Conservation (phyloP, 2,888 invertebrate species). For the Drosophila leonis region DNA sequence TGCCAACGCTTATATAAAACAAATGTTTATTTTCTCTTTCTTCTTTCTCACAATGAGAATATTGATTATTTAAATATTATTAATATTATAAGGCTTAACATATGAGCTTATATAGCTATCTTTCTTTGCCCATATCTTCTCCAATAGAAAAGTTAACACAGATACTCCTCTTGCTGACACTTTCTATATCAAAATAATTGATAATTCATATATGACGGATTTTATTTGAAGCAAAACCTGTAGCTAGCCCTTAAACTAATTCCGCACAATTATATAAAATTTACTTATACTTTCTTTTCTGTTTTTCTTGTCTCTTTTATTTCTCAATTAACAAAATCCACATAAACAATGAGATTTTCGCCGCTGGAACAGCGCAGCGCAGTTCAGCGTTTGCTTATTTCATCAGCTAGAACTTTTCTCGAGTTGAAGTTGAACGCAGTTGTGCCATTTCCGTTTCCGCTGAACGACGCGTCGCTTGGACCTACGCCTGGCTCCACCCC, state of each 20-base stretch:
- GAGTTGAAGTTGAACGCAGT: constrained; percentile 45
- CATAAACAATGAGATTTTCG: constrained; percentile 2
- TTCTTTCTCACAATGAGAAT: too few relatives aligned
- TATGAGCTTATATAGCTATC: too few relatives aligned
- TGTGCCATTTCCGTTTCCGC: constrained; percentile 52
- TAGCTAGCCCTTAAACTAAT: neutral
- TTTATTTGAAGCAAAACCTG: neutral
- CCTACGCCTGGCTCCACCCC: neutral
- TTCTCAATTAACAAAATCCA: neutral
- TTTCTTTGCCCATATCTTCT: too few relatives aligned
- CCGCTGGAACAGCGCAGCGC: constrained; percentile 4
- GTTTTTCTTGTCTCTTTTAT: too few relatives aligned
- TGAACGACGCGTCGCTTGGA: neutral
- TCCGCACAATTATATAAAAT: neutral
- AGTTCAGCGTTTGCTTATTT: neutral
- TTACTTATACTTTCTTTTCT: neutral
- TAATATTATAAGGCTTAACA: too few relatives aligned
- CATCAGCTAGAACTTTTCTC: constrained; percentile 29
- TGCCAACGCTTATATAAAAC: too few relatives aligned
- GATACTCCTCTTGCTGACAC: too few relatives aligned
- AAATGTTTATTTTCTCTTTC: too few relatives aligned
- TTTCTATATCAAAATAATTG: too few relatives aligned
- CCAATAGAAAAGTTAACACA: too few relatives aligned
- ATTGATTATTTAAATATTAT: too few relatives aligned
- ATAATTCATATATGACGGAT: too few relatives aligned